Evolutionary conservation across 2,888 invertebrate species (phyloP).

Genomic region (Trypoxylon attenuatum): DNA sequence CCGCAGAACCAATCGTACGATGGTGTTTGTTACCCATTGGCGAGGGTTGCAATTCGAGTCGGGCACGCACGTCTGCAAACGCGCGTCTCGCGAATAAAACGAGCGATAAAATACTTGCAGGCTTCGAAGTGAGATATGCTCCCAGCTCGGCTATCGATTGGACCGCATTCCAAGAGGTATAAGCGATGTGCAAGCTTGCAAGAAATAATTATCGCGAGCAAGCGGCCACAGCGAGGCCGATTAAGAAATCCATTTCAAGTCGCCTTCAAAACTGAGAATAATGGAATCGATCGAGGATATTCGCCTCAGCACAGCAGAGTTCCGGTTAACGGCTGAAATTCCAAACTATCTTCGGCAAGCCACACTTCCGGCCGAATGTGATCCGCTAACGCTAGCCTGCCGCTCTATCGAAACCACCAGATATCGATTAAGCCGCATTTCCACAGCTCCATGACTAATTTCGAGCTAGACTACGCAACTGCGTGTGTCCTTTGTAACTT

Average conservation of each 20-base stretch:
- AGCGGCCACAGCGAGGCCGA: too few species aligned
- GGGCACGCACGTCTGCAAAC: neutral
- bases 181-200: neutral
- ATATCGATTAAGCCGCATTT: slow-evolving; percentile 40
- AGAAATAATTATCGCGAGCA: neutral
- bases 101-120: neutral
- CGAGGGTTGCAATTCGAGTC: neutral
- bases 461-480: neutral
- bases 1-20: neutral
- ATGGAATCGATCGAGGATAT: too few species aligned
- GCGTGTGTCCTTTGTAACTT: neutral
- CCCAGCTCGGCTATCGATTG: too few species aligned
- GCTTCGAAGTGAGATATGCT: too few species aligned
- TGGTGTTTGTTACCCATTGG: neutral
- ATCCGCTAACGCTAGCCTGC: slow-evolving; percentile 14
- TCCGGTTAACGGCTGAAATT: slow-evolving; percentile 38
- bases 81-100: neutral
- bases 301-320: slow-evolving; percentile 20
- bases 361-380: slow-evolving; percentile 44
- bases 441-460: slow-evolving; percentile 37
- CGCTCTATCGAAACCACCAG: slow-evolving; percentile 24
- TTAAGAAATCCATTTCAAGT: too few species aligned
- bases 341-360: slow-evolving; percentile 44
- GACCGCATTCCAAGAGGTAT: too few species aligned
- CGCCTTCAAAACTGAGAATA: too few species aligned